Conservation (phyloP, 2,888 invertebrate species). For the Cybosia mesomella region DNA sequence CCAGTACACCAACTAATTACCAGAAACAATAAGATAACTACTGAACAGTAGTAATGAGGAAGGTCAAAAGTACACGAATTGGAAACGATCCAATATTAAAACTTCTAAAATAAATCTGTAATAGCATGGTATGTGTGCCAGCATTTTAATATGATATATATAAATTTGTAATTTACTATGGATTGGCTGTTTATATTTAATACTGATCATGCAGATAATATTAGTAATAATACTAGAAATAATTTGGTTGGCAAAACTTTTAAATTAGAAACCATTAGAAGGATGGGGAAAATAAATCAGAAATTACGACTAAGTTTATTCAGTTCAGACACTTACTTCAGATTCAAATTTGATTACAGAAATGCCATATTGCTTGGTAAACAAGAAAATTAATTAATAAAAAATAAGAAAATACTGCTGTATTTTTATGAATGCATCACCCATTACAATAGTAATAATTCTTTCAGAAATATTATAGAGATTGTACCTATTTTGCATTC, state of each 20-base stretch:
- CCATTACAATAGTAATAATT: background rate
- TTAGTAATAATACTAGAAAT: background rate
- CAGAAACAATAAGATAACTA: constrained; percentile 49
- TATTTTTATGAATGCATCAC: background rate
- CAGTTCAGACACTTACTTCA: background rate
- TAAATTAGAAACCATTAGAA: background rate
- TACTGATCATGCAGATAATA: constrained; percentile 34
- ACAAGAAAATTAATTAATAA: background rate
- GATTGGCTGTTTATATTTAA: constrained; percentile 50
- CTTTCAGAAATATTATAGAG: background rate
- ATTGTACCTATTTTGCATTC: background rate
- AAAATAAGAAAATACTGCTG: background rate
- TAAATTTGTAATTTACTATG: constrained; percentile 65
- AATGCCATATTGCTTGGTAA: background rate
- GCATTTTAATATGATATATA: no score
- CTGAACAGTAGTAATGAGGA: constrained; percentile 65
- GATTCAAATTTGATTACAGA: background rate
- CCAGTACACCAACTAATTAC: constrained; percentile 33
- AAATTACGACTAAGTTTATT: background rate
- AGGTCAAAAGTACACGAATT: constrained; percentile 75
- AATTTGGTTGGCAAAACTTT: background rate
- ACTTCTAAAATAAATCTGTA: constrained; percentile 82
- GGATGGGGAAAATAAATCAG: background rate
- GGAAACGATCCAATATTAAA: constrained; percentile 80
- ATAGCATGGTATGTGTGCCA: constrained; percentile 71